phyloP scores from a whole-genome alignment of 1,140 invertebrate species.

The Bombus breviceps region DNA sequence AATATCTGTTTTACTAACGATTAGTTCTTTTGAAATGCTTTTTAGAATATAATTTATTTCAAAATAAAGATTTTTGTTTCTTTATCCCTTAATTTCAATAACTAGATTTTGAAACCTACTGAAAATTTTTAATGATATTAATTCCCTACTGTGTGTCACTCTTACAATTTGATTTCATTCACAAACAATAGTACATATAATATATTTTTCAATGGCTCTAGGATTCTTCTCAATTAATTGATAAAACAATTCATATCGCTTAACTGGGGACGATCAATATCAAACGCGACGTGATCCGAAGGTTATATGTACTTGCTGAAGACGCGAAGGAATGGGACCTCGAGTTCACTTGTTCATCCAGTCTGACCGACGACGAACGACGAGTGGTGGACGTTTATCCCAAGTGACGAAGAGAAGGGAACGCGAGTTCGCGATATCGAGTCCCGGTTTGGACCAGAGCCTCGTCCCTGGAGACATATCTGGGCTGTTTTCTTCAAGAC shows the following conservation, averaged over 20 bases:
- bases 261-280: slow-evolving; percentile 7
- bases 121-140: not conserved
- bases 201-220: too few relatives aligned
- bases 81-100: too few relatives aligned
- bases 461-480: slow-evolving; percentile 77
- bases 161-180: not conserved
- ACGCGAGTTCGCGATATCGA: slow-evolving; percentile 61
- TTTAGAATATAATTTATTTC: too few relatives aligned
- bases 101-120: too few relatives aligned
- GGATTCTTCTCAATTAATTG: not conserved
- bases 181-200: not conserved
- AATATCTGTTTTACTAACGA: too few relatives aligned
- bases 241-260: not conserved
- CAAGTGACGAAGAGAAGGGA: slow-evolving; percentile 46
- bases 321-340: slow-evolving; percentile 63
- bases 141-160: too few relatives aligned
- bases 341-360: slow-evolving; percentile 79
- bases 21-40: too few relatives aligned
- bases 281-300: not conserved
- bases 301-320: slow-evolving; percentile 3
- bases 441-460: slow-evolving; percentile 71
- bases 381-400: slow-evolving; percentile 77
- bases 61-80: too few relatives aligned
- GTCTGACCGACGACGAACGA: slow-evolving; percentile 59
- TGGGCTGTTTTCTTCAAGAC: slow-evolving; percentile 74